Conservation (phyloP, 2,797 vertebrate species). For the Rachycentron canadum region DNA sequence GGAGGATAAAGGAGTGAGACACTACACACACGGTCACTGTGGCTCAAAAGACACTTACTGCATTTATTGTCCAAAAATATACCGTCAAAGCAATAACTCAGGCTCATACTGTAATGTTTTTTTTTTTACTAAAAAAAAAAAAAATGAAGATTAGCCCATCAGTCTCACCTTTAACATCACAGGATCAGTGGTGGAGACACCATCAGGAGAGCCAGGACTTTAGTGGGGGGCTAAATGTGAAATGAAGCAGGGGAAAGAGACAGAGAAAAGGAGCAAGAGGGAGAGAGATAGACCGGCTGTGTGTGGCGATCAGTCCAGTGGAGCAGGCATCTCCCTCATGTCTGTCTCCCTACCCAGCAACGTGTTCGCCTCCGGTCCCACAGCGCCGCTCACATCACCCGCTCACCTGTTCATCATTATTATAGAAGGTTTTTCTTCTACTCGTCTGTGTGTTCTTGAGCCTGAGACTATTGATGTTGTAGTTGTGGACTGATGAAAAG, state of each 20-base stretch:
- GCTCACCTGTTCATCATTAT: not conserved
- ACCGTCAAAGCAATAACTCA: not conserved
- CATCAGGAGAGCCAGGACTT: not conserved
- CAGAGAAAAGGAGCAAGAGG: not conserved
- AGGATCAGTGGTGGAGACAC: not conserved
- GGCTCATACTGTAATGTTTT: not conserved
- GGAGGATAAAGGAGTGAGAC: constrained; percentile 47
- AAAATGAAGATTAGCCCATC: not conserved
- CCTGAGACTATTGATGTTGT: too few relatives aligned
- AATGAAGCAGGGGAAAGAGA: not conserved
- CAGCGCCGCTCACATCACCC: not conserved
- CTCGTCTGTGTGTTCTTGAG: too few relatives aligned
- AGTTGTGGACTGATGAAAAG: too few relatives aligned
- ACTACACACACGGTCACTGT: not conserved
- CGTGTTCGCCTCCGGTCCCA: not conserved
- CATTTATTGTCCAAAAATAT: constrained; percentile 15
- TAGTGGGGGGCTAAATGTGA: not conserved
- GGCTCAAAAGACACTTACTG: constrained; percentile 3
- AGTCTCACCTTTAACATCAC: not conserved
- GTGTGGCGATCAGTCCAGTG: not conserved
- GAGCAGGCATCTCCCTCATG: not conserved
- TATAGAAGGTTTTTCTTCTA: not conserved
- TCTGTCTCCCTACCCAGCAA: not conserved
- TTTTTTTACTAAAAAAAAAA: not conserved
- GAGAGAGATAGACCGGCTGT: not conserved